Percentiles rank a stretch among this genome's conserved stretches.
phyloP scores from a whole-genome alignment of 2,113 vertebrate species.

The Pelmatolapia mariae region DNA sequence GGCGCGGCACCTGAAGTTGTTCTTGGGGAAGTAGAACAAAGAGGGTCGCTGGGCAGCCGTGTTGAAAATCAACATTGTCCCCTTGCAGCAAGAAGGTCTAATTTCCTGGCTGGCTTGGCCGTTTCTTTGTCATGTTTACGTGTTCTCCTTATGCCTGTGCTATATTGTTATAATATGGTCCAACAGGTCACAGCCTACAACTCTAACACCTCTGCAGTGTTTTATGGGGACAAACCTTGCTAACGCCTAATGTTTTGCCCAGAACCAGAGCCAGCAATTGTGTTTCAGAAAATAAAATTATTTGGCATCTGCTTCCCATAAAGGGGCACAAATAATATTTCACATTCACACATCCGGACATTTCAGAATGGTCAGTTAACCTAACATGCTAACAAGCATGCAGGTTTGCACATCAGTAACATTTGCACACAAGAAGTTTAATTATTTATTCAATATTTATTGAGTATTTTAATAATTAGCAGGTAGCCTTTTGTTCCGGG shows the following conservation, averaged over 20 bases:
- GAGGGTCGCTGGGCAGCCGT: fast-evolving
- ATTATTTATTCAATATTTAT: background rate
- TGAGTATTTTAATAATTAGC: background rate
- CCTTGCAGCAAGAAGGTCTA: background rate
- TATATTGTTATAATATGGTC: background rate
- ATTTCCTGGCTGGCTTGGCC: background rate
- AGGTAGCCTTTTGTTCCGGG: background rate
- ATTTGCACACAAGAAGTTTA: background rate
- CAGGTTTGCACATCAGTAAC: background rate
- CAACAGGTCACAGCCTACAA: background rate
- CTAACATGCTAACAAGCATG: too few species aligned
- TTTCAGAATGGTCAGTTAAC: background rate
- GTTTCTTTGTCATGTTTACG: fast-evolving
- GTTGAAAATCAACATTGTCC: background rate
- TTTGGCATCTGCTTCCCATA: background rate
- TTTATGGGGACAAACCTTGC: background rate
- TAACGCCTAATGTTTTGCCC: background rate
- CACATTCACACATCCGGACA: background rate
- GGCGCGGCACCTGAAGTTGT: fast-evolving
- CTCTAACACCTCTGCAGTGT: background rate
- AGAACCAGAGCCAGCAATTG: background rate
- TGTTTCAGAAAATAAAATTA: background rate
- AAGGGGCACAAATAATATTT: background rate
- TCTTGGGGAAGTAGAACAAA: background rate
- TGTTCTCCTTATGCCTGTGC: background rate